Evolutionary conservation across 2,888 invertebrate genomes (phyloP), one percentile per base, ranked within the genome.

Genomic region (Lutraria lutraria): DNA sequence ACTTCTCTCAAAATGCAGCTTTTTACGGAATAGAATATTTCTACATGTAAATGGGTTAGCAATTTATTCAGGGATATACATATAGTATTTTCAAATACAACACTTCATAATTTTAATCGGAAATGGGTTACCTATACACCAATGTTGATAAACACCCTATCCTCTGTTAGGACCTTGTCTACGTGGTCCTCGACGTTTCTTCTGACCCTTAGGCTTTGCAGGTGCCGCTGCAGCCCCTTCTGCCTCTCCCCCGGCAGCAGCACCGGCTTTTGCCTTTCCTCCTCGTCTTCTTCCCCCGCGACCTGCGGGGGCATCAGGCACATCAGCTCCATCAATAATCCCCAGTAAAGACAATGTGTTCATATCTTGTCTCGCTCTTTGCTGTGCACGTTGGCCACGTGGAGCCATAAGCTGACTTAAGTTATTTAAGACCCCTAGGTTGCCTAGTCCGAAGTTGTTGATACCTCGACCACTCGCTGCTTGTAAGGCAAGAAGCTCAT

Each of bases 321-420:
- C 3, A 31, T 85, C 85, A 31, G 85, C 80, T 13, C 85, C 85
- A n/a, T 85, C 85, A 25, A 85, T 34, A 43, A 85, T 56, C 0
- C 85, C 85, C 0, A 85, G 85, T 54, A 80, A 53, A n/a, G 85
- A 85, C 60, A 85, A 34, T n/a, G 80, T 54, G 43, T 85, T 85
- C 76, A 85, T n/a, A 56, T 80, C 76, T 79, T 80, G 85, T 43
- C 34, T 56, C 21, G 60, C 60, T n/a, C 60, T 54, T 85, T 79
- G 56, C 15, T 54, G 56, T 34, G 76, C 85, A 21, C 15, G n/a
- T 29, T 56, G 85, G 21, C 43, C 21, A 16, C 53, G 79, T 6
- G 56, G 8, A 19, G 80, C 80, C 13, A 79, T n/a, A 10, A 29
- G 56, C 12, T 56, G 60, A n/a, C 56, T 34, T 21, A 80, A 16